Evolutionary conservation across 2,113 vertebrate species (phyloP).

Genomic region (Pollachius pollachius): DNA sequence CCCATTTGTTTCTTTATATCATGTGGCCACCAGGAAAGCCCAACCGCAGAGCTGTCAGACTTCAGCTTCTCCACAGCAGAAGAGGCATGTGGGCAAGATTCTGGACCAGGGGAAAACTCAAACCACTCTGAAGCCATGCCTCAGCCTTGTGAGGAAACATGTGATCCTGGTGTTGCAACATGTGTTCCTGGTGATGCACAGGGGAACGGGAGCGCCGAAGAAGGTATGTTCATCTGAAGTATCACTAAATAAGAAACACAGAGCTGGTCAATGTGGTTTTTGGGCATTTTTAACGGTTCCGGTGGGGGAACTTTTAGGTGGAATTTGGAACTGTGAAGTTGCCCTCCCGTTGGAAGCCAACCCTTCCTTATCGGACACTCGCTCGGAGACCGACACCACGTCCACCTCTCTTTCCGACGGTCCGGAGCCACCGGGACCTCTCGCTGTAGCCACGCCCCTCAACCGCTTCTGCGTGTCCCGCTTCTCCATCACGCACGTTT

Average conservation of each 20-base stretch:
- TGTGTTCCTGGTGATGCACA: conserved; percentile 49
- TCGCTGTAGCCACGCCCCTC: conserved; percentile 50
- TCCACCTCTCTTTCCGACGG: conserved; percentile 48
- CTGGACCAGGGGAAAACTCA: conserved; percentile 43
- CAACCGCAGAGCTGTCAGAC: conserved; percentile 86
- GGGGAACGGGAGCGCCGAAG: conserved; percentile 51
- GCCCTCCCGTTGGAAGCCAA: conserved; percentile 64
- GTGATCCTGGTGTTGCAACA: conserved; percentile 6
- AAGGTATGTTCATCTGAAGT: conserved; percentile 66
- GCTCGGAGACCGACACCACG: conserved; percentile 33
- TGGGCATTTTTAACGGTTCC: conserved; percentile 7
- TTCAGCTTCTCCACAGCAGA: conserved; percentile 72
- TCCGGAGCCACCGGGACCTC: conserved; percentile 58
- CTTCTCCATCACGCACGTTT: conserved; percentile 95
- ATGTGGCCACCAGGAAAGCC: conserved; percentile 82
- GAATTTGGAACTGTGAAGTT: conserved; percentile 71
- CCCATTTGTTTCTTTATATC: not conserved
- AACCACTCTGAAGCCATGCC: conserved; percentile 39
- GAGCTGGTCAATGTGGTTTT: not conserved
- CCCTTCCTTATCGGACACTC: conserved; percentile 43
- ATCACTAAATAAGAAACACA: too few species aligned
- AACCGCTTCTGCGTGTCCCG: conserved; percentile 87
- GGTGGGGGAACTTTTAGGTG: conserved; percentile 58
- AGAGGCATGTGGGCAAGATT: conserved; percentile 55
- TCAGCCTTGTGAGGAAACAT: not conserved